phyloP scores from a whole-genome alignment of 2,113 vertebrate species.

The Bagarius yarrelli region DNA sequence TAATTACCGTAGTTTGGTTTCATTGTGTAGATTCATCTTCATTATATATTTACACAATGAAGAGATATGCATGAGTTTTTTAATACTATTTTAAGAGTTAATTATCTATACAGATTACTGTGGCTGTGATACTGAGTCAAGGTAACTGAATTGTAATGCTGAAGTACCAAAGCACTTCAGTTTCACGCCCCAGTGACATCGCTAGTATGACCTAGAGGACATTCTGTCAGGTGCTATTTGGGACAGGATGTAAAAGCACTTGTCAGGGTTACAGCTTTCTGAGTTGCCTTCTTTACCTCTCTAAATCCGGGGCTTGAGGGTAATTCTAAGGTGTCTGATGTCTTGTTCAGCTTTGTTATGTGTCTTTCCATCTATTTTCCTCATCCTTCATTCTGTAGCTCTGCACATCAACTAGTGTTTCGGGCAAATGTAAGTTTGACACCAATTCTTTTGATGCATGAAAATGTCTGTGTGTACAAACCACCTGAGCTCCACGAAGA shows the following conservation, averaged over 20 bases:
- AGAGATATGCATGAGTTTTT: too few relatives aligned
- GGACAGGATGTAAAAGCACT: constrained; percentile 1
- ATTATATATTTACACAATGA: background rate
- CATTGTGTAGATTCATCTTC: background rate
- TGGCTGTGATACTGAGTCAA: background rate
- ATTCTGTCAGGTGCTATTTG: background rate
- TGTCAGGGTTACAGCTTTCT: constrained; percentile 18
- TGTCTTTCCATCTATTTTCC: background rate
- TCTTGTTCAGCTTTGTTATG: constrained; percentile 13
- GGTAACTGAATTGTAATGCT: background rate
- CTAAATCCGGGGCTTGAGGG: background rate
- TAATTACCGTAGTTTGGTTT: background rate
- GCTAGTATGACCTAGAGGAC: background rate
- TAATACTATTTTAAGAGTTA: background rate
- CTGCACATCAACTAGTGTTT: background rate
- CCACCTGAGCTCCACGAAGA: too few relatives aligned
- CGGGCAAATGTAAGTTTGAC: too few relatives aligned
- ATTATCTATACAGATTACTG: background rate
- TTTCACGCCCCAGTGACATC: background rate
- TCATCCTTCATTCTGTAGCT: constrained; percentile 10
- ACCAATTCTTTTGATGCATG: too few relatives aligned
- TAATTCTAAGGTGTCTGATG: background rate
- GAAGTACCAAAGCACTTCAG: background rate
- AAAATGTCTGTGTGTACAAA: too few relatives aligned
- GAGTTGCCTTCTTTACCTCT: background rate